A percentile compares a stretch with the other conserved stretches of the same genome.
Evolutionary conservation across 2,888 invertebrate species (phyloP).

Genomic region (Pantelozetes paolii): DNA sequence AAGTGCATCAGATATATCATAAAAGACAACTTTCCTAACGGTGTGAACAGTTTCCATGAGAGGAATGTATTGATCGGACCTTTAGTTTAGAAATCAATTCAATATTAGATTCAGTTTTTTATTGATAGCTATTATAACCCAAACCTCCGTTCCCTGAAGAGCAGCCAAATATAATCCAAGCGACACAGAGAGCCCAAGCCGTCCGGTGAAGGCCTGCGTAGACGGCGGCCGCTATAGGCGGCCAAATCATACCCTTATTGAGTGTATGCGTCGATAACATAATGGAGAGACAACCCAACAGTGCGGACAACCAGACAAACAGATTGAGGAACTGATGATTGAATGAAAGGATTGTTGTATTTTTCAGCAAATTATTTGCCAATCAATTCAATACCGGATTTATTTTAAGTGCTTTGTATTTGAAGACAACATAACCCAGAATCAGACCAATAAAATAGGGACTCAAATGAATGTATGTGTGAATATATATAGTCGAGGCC

Average conservation of each 20-base stretch:
- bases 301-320: slow-evolving; percentile 1
- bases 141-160: slow-evolving; percentile 43
- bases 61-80: slow-evolving; percentile 37
- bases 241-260: slow-evolving; percentile 28
- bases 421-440: slow-evolving; percentile 40
- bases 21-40: slow-evolving; percentile 39
- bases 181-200: slow-evolving; percentile 43
- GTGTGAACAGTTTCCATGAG: slow-evolving; percentile 36
- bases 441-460: slow-evolving; percentile 46
- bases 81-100: neutral
- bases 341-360: neutral
- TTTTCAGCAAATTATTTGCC: neutral
- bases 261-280: slow-evolving; percentile 37
- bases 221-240: slow-evolving; percentile 9
- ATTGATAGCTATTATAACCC: neutral
- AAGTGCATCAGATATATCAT: slow-evolving; percentile 42
- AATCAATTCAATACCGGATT: slow-evolving; percentile 16
- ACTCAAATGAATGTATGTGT: slow-evolving; percentile 45
- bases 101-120: neutral
- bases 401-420: neutral
- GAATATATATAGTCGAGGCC: slow-evolving; percentile 43
- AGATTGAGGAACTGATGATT: slow-evolving; percentile 14
- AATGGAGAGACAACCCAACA: slow-evolving; percentile 8
- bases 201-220: slow-evolving; percentile 47
- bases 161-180: slow-evolving; percentile 46